phyloP scores from a whole-genome alignment of 2,888 invertebrate genomes.

The Psylliodes chrysocephalus region DNA sequence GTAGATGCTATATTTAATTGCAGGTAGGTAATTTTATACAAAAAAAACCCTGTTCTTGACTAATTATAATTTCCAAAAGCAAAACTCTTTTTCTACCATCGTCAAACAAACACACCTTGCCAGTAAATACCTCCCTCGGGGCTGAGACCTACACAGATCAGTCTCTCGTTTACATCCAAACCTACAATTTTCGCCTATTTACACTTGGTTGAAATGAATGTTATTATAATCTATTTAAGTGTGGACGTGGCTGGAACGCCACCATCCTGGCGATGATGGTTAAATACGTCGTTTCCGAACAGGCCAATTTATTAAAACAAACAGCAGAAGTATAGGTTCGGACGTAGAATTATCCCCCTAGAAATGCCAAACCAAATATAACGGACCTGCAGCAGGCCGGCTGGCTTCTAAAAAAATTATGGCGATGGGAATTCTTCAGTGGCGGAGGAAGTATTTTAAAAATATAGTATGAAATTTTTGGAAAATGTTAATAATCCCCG shows the following conservation, averaged over 20 bases:
- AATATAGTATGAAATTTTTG: too few species aligned
- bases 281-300: conserved; percentile 29
- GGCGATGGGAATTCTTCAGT: conserved; percentile 21
- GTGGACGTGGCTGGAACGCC: conserved; percentile 26
- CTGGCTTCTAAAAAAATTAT: conserved; percentile 14
- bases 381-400: conserved; percentile 26
- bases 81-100: too few species aligned
- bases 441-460: conserved; percentile 12
- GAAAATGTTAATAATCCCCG: too few species aligned
- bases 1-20: too few species aligned
- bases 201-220: conserved; percentile 31
- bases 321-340: conserved; percentile 39
- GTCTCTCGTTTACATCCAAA: conserved; percentile 4
- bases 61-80: too few species aligned
- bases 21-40: too few species aligned
- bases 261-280: conserved; percentile 35
- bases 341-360: conserved; percentile 24
- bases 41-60: too few species aligned
- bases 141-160: conserved; percentile 4
- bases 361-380: conserved; percentile 34
- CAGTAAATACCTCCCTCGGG: neutral
- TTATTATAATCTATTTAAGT: conserved; percentile 36
- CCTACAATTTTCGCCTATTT: conserved; percentile 33
- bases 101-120: neutral
- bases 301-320: conserved; percentile 46